Evolutionary conservation across 2,113 vertebrate species (phyloP), one percentile per base, ranked within the genome.

Genomic region (Elephas maximus): DNA sequence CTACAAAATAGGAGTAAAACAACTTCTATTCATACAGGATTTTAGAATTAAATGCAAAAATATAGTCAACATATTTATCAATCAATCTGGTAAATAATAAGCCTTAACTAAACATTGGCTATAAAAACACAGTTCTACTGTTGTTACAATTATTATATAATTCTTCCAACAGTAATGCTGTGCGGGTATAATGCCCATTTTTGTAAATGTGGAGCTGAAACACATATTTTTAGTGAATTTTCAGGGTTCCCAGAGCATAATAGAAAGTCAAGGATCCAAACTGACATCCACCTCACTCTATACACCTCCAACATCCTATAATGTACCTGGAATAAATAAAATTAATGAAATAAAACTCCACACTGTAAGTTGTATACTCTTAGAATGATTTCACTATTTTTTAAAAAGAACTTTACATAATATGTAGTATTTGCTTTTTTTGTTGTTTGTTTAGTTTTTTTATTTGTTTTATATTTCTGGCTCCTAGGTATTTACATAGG

Each of bases 11-110:
- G 28, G 4, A 82, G 74, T 78, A 26, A 80, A 60, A 53, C 60
- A 44, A 76, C 21, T 60, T 78, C 12, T 5, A n/a, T 65, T 57
- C 53, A 2, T 14, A 9, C 4, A 45, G 30, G 44, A 7, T 79
- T 90, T 33, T 37, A 91, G 7, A 73, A 91, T n/a, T 33, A 41
- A 91, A 7, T 26, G 15, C 30, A n/a, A 44, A 8, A 48, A 9
- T 86, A 44, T 62, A 37, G 81, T 93, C 62, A 65, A 91, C 93
- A 85, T 90, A 69, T 76, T 81, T 91, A 63, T 81, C 11, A 77
- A 76, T n/a, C 21, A 84, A 51, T 62, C 17, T 65, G 14, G 9
- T 18, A 62, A 14, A 60, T 76, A 15, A 65, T 21, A 85, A 28
- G 24, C 21, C 45, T 79, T 83, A 53, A 76, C 67, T 80, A 83